Evolutionary conservation across 2,888 invertebrate genomes (phyloP).

Genomic region (Nephrotoma flavescens): DNA sequence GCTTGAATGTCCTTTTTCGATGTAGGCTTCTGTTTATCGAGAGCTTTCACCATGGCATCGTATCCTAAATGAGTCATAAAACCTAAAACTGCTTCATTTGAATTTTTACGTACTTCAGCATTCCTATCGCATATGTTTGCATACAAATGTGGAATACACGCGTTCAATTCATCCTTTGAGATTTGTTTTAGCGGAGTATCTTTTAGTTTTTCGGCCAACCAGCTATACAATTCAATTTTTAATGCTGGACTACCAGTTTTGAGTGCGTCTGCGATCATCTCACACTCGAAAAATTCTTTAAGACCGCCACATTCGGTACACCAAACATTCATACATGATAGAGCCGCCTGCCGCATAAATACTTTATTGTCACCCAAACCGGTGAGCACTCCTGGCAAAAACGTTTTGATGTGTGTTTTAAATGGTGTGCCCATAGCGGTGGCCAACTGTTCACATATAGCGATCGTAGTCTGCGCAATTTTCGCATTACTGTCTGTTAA

Average conservation of each 20-base stretch:
- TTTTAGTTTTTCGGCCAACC: slow-evolving; percentile 73
- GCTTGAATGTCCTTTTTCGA: slow-evolving; percentile 63
- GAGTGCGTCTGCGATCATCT: slow-evolving; percentile 78
- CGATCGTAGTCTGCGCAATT: slow-evolving; percentile 68
- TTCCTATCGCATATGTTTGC: slow-evolving; percentile 80
- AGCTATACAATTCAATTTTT: slow-evolving; percentile 65
- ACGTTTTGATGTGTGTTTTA: slow-evolving; percentile 60
- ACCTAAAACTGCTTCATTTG: slow-evolving; percentile 77
- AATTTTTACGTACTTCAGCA: slow-evolving; percentile 79
- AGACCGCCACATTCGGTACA: slow-evolving; percentile 60
- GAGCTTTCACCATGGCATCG: slow-evolving; percentile 28
- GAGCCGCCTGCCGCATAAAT: slow-evolving; percentile 64
- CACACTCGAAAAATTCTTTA: slow-evolving; percentile 71
- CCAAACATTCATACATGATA: slow-evolving; percentile 75
- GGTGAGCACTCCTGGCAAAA: slow-evolving; percentile 80
- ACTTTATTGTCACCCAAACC: slow-evolving; percentile 58
- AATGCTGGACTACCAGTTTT: slow-evolving; percentile 73
- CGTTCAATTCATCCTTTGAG: slow-evolving; percentile 64
- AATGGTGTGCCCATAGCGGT: slow-evolving; percentile 69
- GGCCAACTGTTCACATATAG: slow-evolving; percentile 69
- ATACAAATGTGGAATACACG: slow-evolving; percentile 64
- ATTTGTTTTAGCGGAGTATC: slow-evolving; percentile 54
- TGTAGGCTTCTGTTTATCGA: slow-evolving; percentile 44
- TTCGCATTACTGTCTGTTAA: slow-evolving; percentile 85
- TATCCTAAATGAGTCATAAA: slow-evolving; percentile 81